phyloP scores from a whole-genome alignment of 2,113 vertebrate species.

The Hippopotamus amphibius region DNA sequence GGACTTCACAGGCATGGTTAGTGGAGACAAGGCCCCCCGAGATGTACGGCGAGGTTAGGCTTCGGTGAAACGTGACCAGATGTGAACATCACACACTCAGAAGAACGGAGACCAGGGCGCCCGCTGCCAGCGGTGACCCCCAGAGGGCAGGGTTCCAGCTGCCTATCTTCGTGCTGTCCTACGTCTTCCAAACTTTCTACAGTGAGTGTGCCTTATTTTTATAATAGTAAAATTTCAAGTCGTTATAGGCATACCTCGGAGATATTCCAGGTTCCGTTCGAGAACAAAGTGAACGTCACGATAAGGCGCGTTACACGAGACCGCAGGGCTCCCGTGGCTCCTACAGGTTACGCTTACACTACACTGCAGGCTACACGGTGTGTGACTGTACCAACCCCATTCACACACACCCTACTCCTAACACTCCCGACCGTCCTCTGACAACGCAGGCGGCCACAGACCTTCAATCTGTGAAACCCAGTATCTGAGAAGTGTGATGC shows the following conservation, averaged over 20 bases:
- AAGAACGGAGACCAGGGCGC: not conserved
- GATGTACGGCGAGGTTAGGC: not conserved
- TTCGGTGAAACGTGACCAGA: fast-evolving
- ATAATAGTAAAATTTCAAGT: not conserved
- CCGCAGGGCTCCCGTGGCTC: not conserved
- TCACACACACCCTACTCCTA: not conserved
- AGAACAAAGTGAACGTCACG: fast-evolving
- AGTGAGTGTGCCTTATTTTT: not conserved
- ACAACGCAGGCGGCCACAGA: fast-evolving
- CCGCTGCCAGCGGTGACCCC: not conserved
- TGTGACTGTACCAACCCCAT: too few relatives aligned
- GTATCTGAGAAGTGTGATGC: not conserved
- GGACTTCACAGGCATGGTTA: too few relatives aligned
- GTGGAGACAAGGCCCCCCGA: not conserved
- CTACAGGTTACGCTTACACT: fast-evolving
- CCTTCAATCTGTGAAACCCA: not conserved
- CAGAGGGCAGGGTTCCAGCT: fast-evolving
- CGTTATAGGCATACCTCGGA: not conserved
- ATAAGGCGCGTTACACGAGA: not conserved
- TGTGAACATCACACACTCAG: fast-evolving
- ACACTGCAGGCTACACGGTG: fast-evolving
- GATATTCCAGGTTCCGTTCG: not conserved
- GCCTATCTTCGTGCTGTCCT: fast-evolving
- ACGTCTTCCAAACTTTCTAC: fast-evolving
- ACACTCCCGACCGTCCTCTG: fast-evolving